Conservation (phyloP, 2,797 vertebrate genomes). For the Rhinogobio ventralis region DNA sequence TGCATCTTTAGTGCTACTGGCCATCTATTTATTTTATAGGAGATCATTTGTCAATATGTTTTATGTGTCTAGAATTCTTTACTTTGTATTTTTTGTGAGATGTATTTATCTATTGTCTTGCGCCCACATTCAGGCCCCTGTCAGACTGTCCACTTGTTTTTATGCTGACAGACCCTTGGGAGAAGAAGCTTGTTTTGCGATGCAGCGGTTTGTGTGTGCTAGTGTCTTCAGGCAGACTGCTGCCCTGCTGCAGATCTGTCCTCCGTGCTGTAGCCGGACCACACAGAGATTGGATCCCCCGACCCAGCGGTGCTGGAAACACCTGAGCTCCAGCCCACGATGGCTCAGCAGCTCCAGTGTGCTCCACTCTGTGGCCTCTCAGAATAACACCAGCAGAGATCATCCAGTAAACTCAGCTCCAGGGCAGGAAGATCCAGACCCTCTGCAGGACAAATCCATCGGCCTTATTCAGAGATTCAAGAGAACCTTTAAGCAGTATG, state of each 20-base stretch:
- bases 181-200: constrained; percentile 62
- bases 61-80: not conserved
- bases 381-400: constrained; percentile 55
- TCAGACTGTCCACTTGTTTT: not conserved
- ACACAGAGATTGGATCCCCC: not conserved
- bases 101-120: not conserved
- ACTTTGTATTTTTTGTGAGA: not conserved
- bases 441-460: constrained; percentile 92
- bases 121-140: not conserved
- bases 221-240: constrained; percentile 66
- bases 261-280: not conserved
- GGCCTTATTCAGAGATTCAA: constrained; percentile 93
- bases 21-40: not conserved
- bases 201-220: constrained; percentile 74
- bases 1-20: not conserved
- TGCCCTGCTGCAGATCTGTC: constrained; percentile 1
- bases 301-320: not conserved
- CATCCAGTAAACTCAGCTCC: constrained; percentile 9
- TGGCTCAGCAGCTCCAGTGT: constrained; percentile 72
- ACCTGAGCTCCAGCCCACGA: constrained; percentile 59
- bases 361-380: constrained; percentile 64
- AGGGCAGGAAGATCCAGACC: constrained; percentile 76
- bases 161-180: constrained; percentile 11
- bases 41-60: not conserved
- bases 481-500: constrained; percentile 94